These are phyloP conservation scores for Rhodophaea formosa DNA, from an alignment of 2,888 invertebrate genomes.

Conservation along the genomic window DNA sequence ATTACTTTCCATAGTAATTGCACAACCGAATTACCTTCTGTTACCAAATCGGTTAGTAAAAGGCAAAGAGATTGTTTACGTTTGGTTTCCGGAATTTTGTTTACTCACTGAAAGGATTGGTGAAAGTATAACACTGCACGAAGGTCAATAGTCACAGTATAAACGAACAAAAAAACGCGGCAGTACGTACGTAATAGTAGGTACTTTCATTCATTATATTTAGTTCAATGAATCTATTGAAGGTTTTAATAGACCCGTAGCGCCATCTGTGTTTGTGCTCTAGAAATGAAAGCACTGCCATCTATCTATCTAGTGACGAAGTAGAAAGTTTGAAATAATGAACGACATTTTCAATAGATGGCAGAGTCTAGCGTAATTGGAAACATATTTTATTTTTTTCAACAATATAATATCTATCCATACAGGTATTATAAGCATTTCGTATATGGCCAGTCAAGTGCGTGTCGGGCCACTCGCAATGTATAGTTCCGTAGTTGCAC, in stretches of 20 bases:
- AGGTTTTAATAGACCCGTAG: slow-evolving; percentile 25
- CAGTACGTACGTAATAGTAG: background rate
- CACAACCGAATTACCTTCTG: slow-evolving; percentile 56
- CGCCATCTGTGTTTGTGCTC: slow-evolving; percentile 47
- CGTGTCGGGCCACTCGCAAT: no score
- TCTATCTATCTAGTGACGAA: slow-evolving; percentile 25
- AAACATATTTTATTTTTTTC: background rate
- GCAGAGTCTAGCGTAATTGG: background rate
- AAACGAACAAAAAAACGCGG: background rate
- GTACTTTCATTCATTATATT: slow-evolving; percentile 6
- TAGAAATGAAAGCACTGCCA: slow-evolving; percentile 28
- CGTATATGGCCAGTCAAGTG: no score
- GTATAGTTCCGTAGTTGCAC: no score
- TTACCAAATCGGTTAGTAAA: slow-evolving; percentile 52
- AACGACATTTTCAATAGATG: background rate
- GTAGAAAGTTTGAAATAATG: background rate
- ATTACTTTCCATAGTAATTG: slow-evolving; percentile 23
- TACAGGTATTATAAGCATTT: no score
- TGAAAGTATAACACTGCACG: slow-evolving; percentile 59
- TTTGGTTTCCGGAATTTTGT: slow-evolving; percentile 63
- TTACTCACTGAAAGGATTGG: slow-evolving; percentile 59
- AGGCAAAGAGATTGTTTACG: slow-evolving; percentile 57
- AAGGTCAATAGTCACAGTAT: slow-evolving; percentile 45
- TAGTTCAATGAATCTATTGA: slow-evolving; percentile 22
- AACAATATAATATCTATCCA: no score